Evolutionary conservation across 2,888 invertebrate species (phyloP).

Genomic region (Tenodera sinensis): DNA sequence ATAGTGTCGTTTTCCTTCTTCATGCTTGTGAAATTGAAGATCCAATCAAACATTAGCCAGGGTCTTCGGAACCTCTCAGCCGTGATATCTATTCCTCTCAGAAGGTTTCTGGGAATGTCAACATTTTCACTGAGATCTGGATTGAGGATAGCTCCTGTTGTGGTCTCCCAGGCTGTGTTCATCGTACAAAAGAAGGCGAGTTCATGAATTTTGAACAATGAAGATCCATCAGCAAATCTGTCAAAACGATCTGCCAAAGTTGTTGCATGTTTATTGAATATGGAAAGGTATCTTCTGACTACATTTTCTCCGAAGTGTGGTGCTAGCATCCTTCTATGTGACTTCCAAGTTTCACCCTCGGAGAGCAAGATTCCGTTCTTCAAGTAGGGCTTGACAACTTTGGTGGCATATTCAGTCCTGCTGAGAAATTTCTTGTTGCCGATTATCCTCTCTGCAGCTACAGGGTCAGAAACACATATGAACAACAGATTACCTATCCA

Average conservation of each 20-base stretch:
- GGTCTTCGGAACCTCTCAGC: too few species aligned
- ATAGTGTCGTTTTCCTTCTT: too few species aligned
- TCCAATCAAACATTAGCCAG: too few species aligned
- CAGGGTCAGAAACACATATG: neutral
- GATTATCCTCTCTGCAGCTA: neutral
- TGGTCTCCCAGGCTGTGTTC: neutral
- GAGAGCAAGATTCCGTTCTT: neutral
- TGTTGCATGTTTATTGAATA: neutral
- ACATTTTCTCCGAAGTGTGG: neutral
- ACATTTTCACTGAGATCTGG: too few species aligned
- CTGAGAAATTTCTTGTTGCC: neutral
- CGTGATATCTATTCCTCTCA: too few species aligned
- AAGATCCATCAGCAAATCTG: neutral
- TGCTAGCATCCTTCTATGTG: neutral
- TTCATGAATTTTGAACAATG: neutral
- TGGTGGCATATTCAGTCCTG: neutral
- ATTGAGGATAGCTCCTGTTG: too few species aligned
- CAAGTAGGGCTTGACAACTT: neutral
- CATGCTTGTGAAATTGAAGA: too few species aligned
- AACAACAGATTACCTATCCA: neutral
- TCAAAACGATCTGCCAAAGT: neutral
- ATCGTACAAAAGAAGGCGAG: neutral
- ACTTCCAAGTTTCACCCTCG: neutral
- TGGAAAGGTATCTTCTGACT: neutral
- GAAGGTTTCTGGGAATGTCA: too few species aligned